phyloP scores from a whole-genome alignment of 2,888 invertebrate species.

The Dusona sp. region DNA sequence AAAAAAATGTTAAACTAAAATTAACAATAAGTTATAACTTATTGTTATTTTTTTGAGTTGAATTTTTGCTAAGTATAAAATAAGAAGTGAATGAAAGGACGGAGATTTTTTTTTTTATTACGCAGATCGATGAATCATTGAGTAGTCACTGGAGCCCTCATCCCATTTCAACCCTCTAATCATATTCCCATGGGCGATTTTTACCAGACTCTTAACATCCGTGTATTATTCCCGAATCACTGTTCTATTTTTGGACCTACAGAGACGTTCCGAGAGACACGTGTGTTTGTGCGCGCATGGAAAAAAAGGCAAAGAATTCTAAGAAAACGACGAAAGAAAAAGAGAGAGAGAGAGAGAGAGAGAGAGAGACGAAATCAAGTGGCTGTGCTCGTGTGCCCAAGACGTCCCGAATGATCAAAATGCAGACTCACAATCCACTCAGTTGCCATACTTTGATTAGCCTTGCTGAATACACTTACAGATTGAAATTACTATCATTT shows the following conservation, averaged over 20 bases:
- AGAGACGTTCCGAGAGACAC: slow-evolving; percentile 50
- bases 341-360: slow-evolving; percentile 51
- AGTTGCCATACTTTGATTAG: slow-evolving; percentile 62
- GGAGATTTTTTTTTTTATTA: neutral
- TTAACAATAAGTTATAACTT: no score
- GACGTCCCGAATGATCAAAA: slow-evolving; percentile 32
- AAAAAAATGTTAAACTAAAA: no score
- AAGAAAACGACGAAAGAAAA: slow-evolving; percentile 33
- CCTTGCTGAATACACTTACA: slow-evolving; percentile 68
- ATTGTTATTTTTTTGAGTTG: neutral
- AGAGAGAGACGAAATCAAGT: slow-evolving; percentile 58
- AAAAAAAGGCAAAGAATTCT: slow-evolving; percentile 36
- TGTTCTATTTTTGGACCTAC: slow-evolving; percentile 57
- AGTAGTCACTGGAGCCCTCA: slow-evolving; percentile 25
- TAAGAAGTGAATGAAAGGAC: neutral
- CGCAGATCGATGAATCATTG: slow-evolving; percentile 50
- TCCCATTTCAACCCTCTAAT: slow-evolving; percentile 54
- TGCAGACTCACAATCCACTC: slow-evolving; percentile 44
- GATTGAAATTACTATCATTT: slow-evolving; percentile 72
- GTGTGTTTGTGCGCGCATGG: slow-evolving; percentile 24
- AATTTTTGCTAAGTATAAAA: neutral
- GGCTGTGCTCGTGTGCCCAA: slow-evolving; percentile 34
- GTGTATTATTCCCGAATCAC: slow-evolving; percentile 46
- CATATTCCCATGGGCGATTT: slow-evolving; percentile 53
- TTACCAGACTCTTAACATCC: slow-evolving; percentile 37